phyloP scores from a whole-genome alignment of 2,888 invertebrate genomes.

The Plusia festucae region DNA sequence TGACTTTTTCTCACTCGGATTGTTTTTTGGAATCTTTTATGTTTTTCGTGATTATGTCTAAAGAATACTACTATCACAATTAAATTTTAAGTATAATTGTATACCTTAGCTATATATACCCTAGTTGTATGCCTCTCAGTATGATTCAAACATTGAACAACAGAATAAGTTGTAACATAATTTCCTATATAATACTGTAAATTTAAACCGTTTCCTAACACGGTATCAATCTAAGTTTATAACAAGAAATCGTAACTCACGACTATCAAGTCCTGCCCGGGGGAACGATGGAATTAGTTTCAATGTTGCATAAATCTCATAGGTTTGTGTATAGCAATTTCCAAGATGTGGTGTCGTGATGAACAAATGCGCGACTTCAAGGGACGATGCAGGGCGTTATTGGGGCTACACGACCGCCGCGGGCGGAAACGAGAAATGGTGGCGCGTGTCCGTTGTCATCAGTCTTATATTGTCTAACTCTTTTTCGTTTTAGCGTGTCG shows the following conservation, averaged over 20 bases:
- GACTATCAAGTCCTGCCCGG: slow-evolving; percentile 51
- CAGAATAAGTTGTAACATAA: slow-evolving; percentile 17
- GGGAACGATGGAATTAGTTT: slow-evolving; percentile 55
- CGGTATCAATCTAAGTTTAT: slow-evolving; percentile 55
- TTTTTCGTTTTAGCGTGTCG: no score
- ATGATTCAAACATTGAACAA: no score
- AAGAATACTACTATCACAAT: no score
- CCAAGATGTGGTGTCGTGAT: slow-evolving; percentile 71
- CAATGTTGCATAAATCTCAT: slow-evolving; percentile 67
- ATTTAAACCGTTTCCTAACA: slow-evolving; percentile 44
- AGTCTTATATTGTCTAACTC: no score
- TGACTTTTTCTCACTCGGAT: neutral
- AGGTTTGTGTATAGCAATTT: slow-evolving; percentile 67
- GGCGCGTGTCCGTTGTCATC: slow-evolving; percentile 55
- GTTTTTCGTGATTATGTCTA: no score
- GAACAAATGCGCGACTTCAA: slow-evolving; percentile 63
- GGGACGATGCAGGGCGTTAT: slow-evolving; percentile 70
- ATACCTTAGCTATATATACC: no score
- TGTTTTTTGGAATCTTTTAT: no score
- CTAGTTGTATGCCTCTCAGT: no score
- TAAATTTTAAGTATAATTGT: no score
- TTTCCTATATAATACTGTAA: slow-evolving; percentile 41
- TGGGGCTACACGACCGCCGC: slow-evolving; percentile 74
- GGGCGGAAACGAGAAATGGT: slow-evolving; percentile 61
- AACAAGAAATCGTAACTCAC: slow-evolving; percentile 53